Evolutionary conservation across 64 coral and sea anemone genomes (phyloP).

Genomic region (Montipora capricornis): DNA sequence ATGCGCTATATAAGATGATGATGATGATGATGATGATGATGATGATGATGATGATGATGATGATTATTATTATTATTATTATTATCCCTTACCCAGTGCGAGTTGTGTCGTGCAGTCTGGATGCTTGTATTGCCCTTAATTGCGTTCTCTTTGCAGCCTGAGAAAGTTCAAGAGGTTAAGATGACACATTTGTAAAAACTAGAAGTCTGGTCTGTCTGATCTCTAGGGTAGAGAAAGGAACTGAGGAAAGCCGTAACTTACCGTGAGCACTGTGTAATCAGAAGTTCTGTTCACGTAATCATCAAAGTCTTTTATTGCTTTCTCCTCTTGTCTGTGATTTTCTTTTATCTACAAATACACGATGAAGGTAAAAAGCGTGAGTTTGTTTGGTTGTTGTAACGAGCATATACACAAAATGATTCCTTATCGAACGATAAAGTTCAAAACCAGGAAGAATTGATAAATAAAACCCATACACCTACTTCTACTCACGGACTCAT

Average conservation of each 20-base stretch:
- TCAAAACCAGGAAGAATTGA: too few species aligned
- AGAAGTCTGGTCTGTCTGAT: not conserved
- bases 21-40: too few species aligned
- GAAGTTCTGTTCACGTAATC: constrained; percentile 95
- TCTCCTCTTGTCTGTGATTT: constrained; percentile 93
- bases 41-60: too few species aligned
- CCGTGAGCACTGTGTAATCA: constrained; percentile 86
- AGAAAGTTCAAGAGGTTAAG: not conserved
- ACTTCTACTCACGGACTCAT: constrained; percentile 69
- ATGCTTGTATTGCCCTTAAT: constrained; percentile 77
- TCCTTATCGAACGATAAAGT: too few species aligned
- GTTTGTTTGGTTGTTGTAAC: not conserved
- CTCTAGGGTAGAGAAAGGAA: too few species aligned
- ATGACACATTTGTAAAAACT: not conserved
- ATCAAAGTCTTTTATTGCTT: constrained; percentile 90
- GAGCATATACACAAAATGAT: not conserved
- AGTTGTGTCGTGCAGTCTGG: constrained; percentile 68
- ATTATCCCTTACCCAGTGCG: constrained; percentile 39
- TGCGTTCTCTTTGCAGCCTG: constrained; percentile 88
- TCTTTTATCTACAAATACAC: constrained; percentile 78
- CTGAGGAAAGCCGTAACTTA: not conserved
- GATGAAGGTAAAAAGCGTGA: not conserved
- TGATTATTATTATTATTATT: too few species aligned
- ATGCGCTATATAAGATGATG: too few species aligned
- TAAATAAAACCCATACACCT: too few species aligned